phyloP scores from a whole-genome alignment of 2,888 invertebrate genomes.

The Tetramorium bicarinatum region DNA sequence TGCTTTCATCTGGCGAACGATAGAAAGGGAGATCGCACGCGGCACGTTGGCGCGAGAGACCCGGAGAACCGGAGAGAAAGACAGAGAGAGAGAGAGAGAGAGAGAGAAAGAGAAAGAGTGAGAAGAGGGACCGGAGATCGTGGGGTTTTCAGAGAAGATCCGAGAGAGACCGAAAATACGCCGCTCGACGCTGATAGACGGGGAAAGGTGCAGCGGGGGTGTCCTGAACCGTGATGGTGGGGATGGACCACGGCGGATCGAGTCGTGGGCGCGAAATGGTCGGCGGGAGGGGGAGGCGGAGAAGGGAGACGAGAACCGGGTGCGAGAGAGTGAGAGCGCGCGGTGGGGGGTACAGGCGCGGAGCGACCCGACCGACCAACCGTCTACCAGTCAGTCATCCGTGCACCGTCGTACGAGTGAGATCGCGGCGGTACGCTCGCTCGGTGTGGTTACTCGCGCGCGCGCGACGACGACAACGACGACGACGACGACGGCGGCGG shows the following conservation, averaged over 20 bases:
- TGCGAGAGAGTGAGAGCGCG: background rate
- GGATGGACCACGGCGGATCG: conserved; percentile 57
- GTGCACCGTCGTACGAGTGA: conserved; percentile 81
- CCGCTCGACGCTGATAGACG: conserved; percentile 57
- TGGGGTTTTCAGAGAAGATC: conserved; percentile 14
- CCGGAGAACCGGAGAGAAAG: conserved; percentile 22
- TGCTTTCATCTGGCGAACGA: background rate
- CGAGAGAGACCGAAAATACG: conserved; percentile 38
- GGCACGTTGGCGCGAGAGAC: conserved; percentile 2
- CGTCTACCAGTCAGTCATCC: conserved; percentile 81
- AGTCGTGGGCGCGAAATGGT: conserved; percentile 51
- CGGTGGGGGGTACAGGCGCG: conserved; percentile 56
- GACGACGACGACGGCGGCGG: conserved; percentile 45
- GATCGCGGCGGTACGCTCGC: conserved; percentile 72
- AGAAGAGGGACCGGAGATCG: background rate
- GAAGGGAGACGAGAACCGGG: background rate
- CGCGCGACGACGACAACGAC: conserved; percentile 48
- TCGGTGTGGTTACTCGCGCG: conserved; percentile 68
- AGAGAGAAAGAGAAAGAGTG: conserved; percentile 36
- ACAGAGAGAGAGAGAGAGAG: conserved; percentile 33
- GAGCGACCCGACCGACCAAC: conserved; percentile 67
- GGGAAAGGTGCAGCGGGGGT: conserved; percentile 46
- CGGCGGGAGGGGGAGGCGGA: background rate
- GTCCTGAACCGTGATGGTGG: conserved; percentile 62
- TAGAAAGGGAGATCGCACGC: conserved; percentile 13